Evolutionary conservation across 1,140 invertebrate genomes (phyloP).

Genomic region (Zophobas morio): DNA sequence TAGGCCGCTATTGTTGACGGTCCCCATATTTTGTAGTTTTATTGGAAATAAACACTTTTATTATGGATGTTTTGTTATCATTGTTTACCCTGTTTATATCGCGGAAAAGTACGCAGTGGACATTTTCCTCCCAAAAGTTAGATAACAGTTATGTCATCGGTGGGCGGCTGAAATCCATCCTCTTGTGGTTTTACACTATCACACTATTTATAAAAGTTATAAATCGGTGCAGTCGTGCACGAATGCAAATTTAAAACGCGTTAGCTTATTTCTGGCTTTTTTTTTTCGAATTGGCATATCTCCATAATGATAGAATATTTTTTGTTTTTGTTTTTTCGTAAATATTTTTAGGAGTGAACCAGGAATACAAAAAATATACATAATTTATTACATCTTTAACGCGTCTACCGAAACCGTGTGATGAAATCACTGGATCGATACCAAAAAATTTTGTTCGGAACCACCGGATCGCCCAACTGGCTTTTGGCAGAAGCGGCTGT

Average conservation of each 20-base stretch:
- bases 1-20: background rate
- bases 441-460: conserved; percentile 8
- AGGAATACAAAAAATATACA: conserved; percentile 28
- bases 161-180: background rate
- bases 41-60: conserved; percentile 31
- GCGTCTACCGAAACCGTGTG: background rate
- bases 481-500: conserved; percentile 9
- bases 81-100: conserved; percentile 27
- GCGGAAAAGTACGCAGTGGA: background rate
- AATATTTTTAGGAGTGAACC: conserved; percentile 30
- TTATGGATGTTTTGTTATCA: conserved; percentile 12
- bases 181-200: background rate
- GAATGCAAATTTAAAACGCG: background rate
- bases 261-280: background rate
- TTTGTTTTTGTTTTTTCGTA: conserved; percentile 33
- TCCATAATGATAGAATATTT: conserved; percentile 20
- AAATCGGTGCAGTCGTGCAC: conserved; percentile 13
- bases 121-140: background rate
- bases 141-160: background rate
- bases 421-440: conserved; percentile 23
- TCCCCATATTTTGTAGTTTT: conserved; percentile 13
- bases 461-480: background rate
- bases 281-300: conserved; percentile 8
- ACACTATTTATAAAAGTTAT: background rate
- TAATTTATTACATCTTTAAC: conserved; percentile 19